Evolutionary conservation across 2,113 vertebrate species (phyloP).

Genomic region (Corythoichthys haematopterus): DNA sequence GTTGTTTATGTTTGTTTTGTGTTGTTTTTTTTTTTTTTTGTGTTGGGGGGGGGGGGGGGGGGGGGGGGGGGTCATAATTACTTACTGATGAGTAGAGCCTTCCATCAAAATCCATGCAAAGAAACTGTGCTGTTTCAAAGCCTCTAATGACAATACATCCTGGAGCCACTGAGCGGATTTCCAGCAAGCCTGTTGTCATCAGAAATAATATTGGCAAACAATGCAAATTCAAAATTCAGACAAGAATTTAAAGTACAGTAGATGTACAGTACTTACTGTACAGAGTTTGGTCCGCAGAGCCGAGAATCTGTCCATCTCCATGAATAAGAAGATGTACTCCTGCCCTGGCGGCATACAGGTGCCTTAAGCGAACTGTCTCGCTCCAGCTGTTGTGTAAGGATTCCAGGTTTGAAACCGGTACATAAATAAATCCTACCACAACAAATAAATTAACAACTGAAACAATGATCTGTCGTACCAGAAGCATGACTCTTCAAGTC

Average conservation of each 20-base stretch:
- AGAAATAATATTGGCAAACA: not conserved
- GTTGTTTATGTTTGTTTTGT: no score
- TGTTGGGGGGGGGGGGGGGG: no score
- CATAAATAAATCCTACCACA: conserved; percentile 33
- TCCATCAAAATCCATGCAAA: conserved; percentile 84
- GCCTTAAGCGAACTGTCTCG: conserved; percentile 78
- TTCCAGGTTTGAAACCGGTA: conserved; percentile 74
- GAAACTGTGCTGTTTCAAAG: conserved; percentile 77
- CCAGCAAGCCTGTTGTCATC: conserved; percentile 78
- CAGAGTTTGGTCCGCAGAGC: conserved; percentile 69
- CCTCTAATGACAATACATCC: conserved; percentile 87
- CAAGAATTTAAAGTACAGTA: no score
- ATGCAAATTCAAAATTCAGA: no score
- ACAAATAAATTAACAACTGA: conserved; percentile 56
- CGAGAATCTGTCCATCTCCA: conserved; percentile 78
- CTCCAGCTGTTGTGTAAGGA: conserved; percentile 82
- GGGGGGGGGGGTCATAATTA: not conserved
- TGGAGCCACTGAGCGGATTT: conserved; percentile 81
- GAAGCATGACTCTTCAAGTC: conserved; percentile 36
- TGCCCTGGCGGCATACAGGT: conserved; percentile 81
- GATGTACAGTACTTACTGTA: conserved; percentile 76
- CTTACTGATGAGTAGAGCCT: conserved; percentile 83
- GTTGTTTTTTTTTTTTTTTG: no score
- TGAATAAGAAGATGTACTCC: conserved; percentile 81
- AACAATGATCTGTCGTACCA: conserved; percentile 34